Conservation (phyloP, 2,113 vertebrate species). For the Phaethon lepturus region DNA sequence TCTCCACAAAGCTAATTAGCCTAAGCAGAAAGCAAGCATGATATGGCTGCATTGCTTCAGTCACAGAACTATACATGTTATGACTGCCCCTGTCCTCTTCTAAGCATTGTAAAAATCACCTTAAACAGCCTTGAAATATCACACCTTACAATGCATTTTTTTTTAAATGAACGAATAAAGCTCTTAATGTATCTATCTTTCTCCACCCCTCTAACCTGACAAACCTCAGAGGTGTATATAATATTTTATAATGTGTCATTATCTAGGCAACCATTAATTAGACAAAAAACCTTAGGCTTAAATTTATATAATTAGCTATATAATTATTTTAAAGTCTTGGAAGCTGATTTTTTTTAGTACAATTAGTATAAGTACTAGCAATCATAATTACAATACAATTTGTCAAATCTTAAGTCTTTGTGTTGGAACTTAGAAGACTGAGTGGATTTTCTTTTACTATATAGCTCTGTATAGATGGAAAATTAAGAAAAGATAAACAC, state of each 20-base stretch:
- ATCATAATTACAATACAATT: not conserved
- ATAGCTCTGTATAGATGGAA: not conserved
- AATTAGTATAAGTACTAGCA: not conserved
- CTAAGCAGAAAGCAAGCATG: not conserved
- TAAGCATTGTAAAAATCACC: not conserved
- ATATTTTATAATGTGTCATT: not conserved
- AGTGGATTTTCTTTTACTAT: not conserved
- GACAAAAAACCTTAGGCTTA: not conserved
- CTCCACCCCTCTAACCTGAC: not conserved
- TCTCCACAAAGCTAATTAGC: not conserved
- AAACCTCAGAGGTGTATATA: not conserved
- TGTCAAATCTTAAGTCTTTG: not conserved
- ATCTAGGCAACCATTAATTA: not conserved
- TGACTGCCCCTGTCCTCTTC: not conserved
- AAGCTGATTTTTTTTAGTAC: not conserved
- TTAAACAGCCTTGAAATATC: not conserved
- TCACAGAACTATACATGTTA: not conserved
- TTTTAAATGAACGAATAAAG: not conserved
- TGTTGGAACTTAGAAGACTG: not conserved
- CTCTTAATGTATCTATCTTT: not conserved
- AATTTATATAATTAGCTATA: not conserved
- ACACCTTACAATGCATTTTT: not conserved
- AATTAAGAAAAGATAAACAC: not conserved
- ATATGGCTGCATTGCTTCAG: not conserved
- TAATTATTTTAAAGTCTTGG: not conserved